phyloP scores from a whole-genome alignment of 2,797 vertebrate species.

The Xerus rutilus region DNA sequence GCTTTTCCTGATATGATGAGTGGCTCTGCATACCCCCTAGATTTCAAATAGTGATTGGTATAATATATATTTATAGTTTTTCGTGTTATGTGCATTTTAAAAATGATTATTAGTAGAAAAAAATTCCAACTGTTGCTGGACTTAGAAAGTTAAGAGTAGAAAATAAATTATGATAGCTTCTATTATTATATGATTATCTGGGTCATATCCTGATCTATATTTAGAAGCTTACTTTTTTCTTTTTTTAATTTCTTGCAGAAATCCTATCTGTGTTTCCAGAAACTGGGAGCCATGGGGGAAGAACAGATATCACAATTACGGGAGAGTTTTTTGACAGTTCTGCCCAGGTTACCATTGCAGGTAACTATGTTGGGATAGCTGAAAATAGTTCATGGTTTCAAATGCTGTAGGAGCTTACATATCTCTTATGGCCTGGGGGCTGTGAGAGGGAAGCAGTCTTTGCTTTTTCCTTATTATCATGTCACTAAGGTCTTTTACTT shows the following conservation, averaged over 20 bases:
- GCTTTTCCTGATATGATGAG: background rate
- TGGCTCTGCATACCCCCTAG: background rate
- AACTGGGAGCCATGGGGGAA: constrained; percentile 86
- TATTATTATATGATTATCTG: constrained; percentile 60
- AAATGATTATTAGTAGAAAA: constrained; percentile 2
- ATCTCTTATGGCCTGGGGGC: background rate
- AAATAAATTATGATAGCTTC: constrained; percentile 36
- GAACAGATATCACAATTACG: constrained; percentile 83
- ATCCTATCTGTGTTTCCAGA: constrained; percentile 85
- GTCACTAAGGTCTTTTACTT: background rate
- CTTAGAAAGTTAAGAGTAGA: constrained; percentile 34
- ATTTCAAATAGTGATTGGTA: background rate
- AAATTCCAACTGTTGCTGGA: background rate
- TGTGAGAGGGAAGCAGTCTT: background rate
- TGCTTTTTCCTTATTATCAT: background rate
- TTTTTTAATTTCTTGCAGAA: constrained; percentile 79
- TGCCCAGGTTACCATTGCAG: constrained; percentile 83
- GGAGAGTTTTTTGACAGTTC: constrained; percentile 88
- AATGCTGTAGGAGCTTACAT: background rate
- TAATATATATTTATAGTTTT: background rate
- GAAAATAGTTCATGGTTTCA: constrained; percentile 16
- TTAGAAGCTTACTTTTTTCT: background rate
- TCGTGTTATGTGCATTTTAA: background rate
- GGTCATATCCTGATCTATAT: constrained; percentile 44
- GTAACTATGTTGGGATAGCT: constrained; percentile 77